Evolutionary conservation across 2,888 invertebrate species (phyloP), one percentile per base, ranked within the genome.

Genomic region (Diabrotica balteata): DNA sequence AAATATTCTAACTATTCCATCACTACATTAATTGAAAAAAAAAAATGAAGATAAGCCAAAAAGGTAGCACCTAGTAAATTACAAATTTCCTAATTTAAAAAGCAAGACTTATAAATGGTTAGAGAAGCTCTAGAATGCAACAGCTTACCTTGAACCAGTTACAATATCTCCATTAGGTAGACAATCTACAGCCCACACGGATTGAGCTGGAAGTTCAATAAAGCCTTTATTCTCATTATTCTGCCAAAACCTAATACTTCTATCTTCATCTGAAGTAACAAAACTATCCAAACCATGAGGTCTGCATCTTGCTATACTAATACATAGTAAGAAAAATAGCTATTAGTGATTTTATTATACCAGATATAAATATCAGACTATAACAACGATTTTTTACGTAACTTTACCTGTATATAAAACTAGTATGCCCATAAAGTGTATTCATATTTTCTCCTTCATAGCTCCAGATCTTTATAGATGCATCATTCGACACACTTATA

Each of bases 401-500:
- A 32, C 32, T 63, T 62, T 81, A 90, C 90, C 89, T 88, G 82
- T 97, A 97, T 75, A 97, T 93, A 82, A 93, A 97, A 86, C 94
- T 95, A 51, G 91, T 88, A 83, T 97, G 97, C 0, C 95, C 95
- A 81, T 90, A 91, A 77, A 90, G 90, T 66, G 90, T 90, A 63
- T 90, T 88, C 7, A 94, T 81, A 80, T 93, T 93, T 75, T 92
- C 90, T 42, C 96, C 96, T 59, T 88, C 87, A 66, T 89, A 88
- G 5, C 91, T 88, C 98, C 98, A 99, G 62, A 91, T 87, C 73
- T 91, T 89, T 54, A 98, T 88, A 0, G 92, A 88, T 0, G 95
- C 93, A 86, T 99, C 98, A 84, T 99, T 99, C 43, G 95, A 91
- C 80, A 94, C 95, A 57, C 97, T 96, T 1, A 97, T 84, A 83